These are phyloP conservation scores for Pherbina coryleti DNA, from an alignment of 2,888 invertebrate genomes.

Conservation along the genomic window DNA sequence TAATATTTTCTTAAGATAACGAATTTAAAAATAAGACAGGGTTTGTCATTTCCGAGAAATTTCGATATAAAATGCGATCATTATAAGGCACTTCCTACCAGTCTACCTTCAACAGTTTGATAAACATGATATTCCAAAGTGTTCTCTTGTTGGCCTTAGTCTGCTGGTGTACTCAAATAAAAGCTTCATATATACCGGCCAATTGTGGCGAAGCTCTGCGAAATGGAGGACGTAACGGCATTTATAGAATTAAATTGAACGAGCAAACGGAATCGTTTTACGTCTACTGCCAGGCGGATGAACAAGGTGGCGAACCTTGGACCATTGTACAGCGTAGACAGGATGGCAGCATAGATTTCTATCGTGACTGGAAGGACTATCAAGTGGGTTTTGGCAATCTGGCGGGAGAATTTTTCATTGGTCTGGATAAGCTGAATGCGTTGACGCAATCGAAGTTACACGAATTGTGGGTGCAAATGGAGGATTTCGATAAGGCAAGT, in stretches of 20 bases:
- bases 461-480: constrained; percentile 74
- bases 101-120: too few relatives aligned
- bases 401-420: constrained; percentile 77
- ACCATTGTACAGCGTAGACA: constrained; percentile 76
- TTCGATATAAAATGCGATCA: too few relatives aligned
- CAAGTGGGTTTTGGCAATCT: constrained; percentile 77
- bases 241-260: constrained; percentile 1
- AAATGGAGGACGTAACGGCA: background rate
- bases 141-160: too few relatives aligned
- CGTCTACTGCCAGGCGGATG: constrained; percentile 71
- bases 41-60: too few relatives aligned
- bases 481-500: constrained; percentile 72
- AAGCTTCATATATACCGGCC: background rate
- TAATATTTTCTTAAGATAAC: too few relatives aligned
- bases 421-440: constrained; percentile 74
- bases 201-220: constrained; percentile 21
- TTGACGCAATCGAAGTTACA: constrained; percentile 61
- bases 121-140: too few relatives aligned
- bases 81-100: too few relatives aligned
- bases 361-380: constrained; percentile 70
- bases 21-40: too few relatives aligned
- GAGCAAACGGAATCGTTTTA: constrained; percentile 72
- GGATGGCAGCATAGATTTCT: constrained; percentile 73
- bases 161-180: too few relatives aligned
- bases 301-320: constrained; percentile 74